phyloP scores from a whole-genome alignment of 2,888 invertebrate species.

The Nipponacmea schrenckii region DNA sequence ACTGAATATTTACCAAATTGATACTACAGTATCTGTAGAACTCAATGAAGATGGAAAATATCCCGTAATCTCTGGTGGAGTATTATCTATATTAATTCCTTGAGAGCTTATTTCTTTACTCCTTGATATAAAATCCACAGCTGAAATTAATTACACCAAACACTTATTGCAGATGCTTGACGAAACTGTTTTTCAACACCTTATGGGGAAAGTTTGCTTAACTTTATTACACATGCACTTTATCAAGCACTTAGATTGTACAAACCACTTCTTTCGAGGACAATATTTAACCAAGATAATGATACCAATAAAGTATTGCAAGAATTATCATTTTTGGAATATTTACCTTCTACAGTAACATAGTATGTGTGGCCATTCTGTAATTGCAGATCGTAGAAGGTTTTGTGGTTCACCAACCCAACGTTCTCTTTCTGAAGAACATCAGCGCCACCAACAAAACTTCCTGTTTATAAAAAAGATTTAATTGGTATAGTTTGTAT shows the following conservation, averaged over 20 bases:
- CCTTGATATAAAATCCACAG: conserved; percentile 15
- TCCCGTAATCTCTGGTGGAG: conserved; percentile 14
- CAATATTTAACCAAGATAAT: no score
- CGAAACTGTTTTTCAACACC: no score
- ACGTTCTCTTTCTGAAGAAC: neutral
- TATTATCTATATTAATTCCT: conserved; percentile 14
- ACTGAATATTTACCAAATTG: no score
- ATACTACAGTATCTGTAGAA: no score
- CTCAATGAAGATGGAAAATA: no score
- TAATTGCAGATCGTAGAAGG: neutral
- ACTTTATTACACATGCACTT: no score
- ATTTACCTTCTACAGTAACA: neutral
- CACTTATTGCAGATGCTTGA: no score
- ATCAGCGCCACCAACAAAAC: neutral
- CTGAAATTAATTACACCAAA: neutral
- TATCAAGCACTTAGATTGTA: no score
- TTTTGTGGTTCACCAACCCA: neutral
- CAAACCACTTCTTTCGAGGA: no score
- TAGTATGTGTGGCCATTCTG: neutral
- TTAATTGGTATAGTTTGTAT: no score
- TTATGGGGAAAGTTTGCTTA: no score
- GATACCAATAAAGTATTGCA: no score
- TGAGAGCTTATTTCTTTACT: conserved; percentile 4
- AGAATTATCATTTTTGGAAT: neutral
- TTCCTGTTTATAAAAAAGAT: neutral